These are phyloP conservation scores for Bufotes viridis DNA, from an alignment of 2,797 vertebrate species.

Conservation along the genomic window DNA sequence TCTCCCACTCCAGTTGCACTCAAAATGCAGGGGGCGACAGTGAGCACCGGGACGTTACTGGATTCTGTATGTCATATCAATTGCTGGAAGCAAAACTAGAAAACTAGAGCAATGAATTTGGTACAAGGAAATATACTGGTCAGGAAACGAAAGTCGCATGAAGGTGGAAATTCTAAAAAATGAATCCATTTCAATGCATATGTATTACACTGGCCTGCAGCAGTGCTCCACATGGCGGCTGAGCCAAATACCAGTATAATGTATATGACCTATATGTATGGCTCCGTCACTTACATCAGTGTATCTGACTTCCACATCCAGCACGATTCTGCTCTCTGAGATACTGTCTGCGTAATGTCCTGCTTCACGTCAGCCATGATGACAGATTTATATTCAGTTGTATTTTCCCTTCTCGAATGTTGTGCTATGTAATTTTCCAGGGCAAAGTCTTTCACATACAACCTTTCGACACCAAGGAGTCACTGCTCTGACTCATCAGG, in stretches of 20 bases:
- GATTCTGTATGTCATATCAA: neutral
- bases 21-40: too few species aligned
- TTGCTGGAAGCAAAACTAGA: neutral
- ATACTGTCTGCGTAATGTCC: slow-evolving; percentile 42
- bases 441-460: slow-evolving; percentile 51
- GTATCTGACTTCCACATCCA: slow-evolving; percentile 23
- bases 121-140: neutral
- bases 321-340: slow-evolving; percentile 3
- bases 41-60: neutral
- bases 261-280: slow-evolving; percentile 12
- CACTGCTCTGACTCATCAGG: slow-evolving; percentile 41
- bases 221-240: neutral
- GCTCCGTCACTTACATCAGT: slow-evolving; percentile 30
- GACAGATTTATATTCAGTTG: slow-evolving; percentile 54
- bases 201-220: neutral
- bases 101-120: neutral
- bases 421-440: slow-evolving; percentile 51
- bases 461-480: slow-evolving; percentile 38
- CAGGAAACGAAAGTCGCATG: neutral
- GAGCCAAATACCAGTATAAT: neutral
- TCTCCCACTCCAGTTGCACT: too few species aligned
- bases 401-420: slow-evolving; percentile 52
- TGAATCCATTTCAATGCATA: neutral
- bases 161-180: slow-evolving; percentile 17
- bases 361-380: slow-evolving; percentile 26